phyloP scores from a whole-genome alignment of 2,797 vertebrate genomes.

The Cyprinella venusta region DNA sequence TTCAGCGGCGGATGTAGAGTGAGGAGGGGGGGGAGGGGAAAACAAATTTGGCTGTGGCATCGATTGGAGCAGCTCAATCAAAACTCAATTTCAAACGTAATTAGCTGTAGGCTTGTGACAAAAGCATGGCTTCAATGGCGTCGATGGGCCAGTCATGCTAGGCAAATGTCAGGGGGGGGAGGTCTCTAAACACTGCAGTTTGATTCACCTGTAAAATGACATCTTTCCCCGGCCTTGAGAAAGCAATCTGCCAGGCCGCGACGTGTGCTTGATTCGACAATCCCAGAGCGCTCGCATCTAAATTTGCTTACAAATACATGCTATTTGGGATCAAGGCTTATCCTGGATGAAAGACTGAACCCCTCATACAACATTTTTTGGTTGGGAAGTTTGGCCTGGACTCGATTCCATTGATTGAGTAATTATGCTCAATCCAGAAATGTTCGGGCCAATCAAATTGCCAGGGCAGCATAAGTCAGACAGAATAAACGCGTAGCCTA shows the following conservation, averaged over 20 bases:
- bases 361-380: no score
- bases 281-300: constrained; percentile 34
- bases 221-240: constrained; percentile 55
- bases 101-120: constrained; percentile 95
- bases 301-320: constrained; percentile 12
- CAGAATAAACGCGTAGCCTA: no score
- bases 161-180: constrained; percentile 63
- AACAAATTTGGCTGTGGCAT: constrained; percentile 98
- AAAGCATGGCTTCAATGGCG: constrained; percentile 83
- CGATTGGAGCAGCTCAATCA: constrained; percentile 99
- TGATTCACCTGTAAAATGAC: constrained; percentile 59
- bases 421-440: no score
- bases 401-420: no score
- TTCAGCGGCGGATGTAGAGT: constrained; percentile 90
- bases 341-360: no score
- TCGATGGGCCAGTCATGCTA: constrained; percentile 57
- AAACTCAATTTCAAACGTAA: constrained; percentile 99
- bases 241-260: constrained; percentile 41
- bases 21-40: constrained; percentile 89
- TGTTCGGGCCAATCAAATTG: no score
- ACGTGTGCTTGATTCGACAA: constrained; percentile 46
- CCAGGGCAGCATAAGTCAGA: no score
- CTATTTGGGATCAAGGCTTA: background rate
- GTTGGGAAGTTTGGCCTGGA: no score
- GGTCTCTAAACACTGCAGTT: constrained; percentile 57